phyloP scores from a whole-genome alignment of 2,888 invertebrate genomes.

The Agrochola litura region DNA sequence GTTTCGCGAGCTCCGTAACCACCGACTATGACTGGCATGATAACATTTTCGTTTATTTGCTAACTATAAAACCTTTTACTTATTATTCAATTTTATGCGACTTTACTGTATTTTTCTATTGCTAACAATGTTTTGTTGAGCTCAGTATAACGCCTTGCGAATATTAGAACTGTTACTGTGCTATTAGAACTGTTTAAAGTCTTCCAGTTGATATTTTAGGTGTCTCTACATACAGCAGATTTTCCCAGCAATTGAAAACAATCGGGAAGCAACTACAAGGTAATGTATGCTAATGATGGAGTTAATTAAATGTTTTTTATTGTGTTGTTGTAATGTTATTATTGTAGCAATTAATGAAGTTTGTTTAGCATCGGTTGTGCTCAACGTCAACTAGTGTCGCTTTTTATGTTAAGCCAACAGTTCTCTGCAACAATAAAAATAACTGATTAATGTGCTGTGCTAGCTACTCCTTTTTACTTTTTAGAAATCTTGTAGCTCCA shows the following conservation, averaged over 20 bases:
- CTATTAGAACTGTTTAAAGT: slow-evolving; percentile 61
- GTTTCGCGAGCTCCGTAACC: slow-evolving; percentile 58
- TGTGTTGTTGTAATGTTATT: slow-evolving; percentile 55
- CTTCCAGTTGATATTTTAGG: slow-evolving; percentile 69
- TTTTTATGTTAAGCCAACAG: slow-evolving; percentile 28
- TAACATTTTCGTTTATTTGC: slow-evolving; percentile 56
- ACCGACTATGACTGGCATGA: slow-evolving; percentile 54
- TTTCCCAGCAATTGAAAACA: slow-evolving; percentile 67
- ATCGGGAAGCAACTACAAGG: slow-evolving; percentile 73
- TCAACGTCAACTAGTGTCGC: slow-evolving; percentile 14
- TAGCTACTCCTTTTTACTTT: slow-evolving; percentile 22
- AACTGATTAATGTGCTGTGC: slow-evolving; percentile 15
- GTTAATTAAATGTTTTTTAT: slow-evolving; percentile 66
- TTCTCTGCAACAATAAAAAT: slow-evolving; percentile 17
- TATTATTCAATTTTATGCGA: slow-evolving; percentile 48
- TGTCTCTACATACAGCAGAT: slow-evolving; percentile 62
- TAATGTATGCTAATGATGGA: slow-evolving; percentile 71
- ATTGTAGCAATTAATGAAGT: slow-evolving; percentile 47
- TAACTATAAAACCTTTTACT: slow-evolving; percentile 38
- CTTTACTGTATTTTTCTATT: slow-evolving; percentile 8
- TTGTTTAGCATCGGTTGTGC: slow-evolving; percentile 30
- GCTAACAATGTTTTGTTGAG: slow-evolving; percentile 14
- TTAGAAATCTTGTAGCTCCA: not conserved
- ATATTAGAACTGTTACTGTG: slow-evolving; percentile 62
- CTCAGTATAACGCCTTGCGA: slow-evolving; percentile 56